Evolutionary conservation across 2,888 invertebrate genomes (phyloP).

Genomic region (Cetonia aurata): DNA sequence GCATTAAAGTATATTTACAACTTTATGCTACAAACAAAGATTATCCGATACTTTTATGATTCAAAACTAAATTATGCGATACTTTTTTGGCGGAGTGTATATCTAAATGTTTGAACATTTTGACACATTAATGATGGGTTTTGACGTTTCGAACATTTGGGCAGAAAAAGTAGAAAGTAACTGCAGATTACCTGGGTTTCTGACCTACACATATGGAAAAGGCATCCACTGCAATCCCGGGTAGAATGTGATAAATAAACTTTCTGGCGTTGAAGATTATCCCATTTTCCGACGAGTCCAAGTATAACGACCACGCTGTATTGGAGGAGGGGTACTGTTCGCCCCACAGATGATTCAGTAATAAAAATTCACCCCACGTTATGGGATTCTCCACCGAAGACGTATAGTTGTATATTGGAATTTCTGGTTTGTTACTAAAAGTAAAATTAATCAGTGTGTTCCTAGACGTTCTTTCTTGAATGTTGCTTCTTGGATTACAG

Average conservation of each 20-base stretch:
- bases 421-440: slow-evolving; percentile 47
- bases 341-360: slow-evolving; percentile 68
- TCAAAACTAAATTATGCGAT: too few species aligned
- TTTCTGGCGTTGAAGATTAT: slow-evolving; percentile 64
- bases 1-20: too few species aligned
- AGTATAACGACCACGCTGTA: slow-evolving; percentile 67
- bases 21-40: too few species aligned
- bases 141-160: too few species aligned
- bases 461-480: background rate
- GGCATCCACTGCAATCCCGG: slow-evolving; percentile 53
- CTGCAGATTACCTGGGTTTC: slow-evolving; percentile 57
- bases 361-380: slow-evolving; percentile 69
- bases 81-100: too few species aligned
- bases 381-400: slow-evolving; percentile 72
- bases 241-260: slow-evolving; percentile 60
- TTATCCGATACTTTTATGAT: too few species aligned
- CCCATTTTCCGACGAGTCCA: slow-evolving; percentile 56
- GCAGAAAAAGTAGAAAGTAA: too few species aligned
- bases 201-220: slow-evolving; percentile 51
- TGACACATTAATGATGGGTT: too few species aligned
- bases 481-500: background rate
- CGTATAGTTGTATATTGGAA: slow-evolving; percentile 72
- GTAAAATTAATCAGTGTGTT: background rate
- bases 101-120: too few species aligned
- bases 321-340: slow-evolving; percentile 69